Evolutionary conservation across 64 coral and sea anemone genomes (phyloP).

Genomic region (Porites australiensis): DNA sequence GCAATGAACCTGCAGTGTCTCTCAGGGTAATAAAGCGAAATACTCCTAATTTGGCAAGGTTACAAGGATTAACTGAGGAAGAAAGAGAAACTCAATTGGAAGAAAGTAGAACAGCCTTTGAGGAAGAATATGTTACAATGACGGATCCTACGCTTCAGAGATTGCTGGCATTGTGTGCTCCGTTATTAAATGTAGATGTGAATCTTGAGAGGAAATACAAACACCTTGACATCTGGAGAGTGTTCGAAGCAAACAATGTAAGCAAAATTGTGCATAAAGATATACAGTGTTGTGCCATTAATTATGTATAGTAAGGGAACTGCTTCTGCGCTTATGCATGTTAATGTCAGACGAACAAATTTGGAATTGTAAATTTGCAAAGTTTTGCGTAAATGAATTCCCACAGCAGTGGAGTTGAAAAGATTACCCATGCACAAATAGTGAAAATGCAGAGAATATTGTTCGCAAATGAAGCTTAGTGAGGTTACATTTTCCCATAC

Average conservation of each 20-base stretch:
- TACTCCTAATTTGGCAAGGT: not conserved
- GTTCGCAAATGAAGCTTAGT: no score
- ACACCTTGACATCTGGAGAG: constrained; percentile 66
- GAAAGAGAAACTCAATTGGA: constrained; percentile 2
- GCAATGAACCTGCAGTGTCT: not conserved
- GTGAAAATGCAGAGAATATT: no score
- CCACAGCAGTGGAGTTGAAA: no score
- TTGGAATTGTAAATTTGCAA: no score
- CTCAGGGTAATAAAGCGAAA: not conserved
- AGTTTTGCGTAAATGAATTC: no score
- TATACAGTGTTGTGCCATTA: not conserved
- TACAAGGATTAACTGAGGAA: not conserved
- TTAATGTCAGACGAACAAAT: no score
- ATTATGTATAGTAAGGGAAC: no score
- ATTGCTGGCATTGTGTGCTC: constrained; percentile 28
- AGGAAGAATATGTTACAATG: constrained; percentile 41
- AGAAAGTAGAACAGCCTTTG: not conserved
- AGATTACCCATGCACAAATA: no score
- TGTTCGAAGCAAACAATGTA: constrained; percentile 75
- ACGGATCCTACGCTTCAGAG: constrained; percentile 34
- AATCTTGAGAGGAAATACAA: constrained; percentile 72
- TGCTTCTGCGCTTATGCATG: no score
- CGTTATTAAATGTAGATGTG: constrained; percentile 6
- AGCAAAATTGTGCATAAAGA: not conserved
- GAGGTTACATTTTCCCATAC: no score